These are phyloP conservation scores for Pachyuromys duprasi DNA, from an alignment of 2,797 vertebrate genomes.

Conservation along the genomic window DNA sequence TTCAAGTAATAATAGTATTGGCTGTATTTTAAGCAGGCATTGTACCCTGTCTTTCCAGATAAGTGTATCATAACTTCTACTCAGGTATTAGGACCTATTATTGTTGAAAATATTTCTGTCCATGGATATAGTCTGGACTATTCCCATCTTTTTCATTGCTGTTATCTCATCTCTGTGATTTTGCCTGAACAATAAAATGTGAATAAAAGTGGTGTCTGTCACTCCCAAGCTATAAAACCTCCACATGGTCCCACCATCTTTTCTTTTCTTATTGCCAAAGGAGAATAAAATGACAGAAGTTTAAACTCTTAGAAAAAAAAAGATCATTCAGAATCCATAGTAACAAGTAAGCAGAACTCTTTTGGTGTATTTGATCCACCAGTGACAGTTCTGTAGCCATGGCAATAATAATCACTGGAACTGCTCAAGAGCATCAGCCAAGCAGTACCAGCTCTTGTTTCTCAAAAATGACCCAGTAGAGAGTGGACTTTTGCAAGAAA, in stretches of 20 bases:
- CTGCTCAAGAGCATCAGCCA: constrained; percentile 4
- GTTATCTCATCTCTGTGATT: not conserved
- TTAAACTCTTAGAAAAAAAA: not conserved
- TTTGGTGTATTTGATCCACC: not conserved
- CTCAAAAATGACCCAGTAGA: not conserved
- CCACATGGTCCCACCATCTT: not conserved
- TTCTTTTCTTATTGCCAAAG: not conserved
- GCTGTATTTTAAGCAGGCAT: constrained; percentile 4
- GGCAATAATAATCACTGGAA: not conserved
- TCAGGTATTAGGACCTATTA: not conserved
- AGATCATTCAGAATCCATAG: not conserved
- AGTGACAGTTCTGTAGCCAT: not conserved
- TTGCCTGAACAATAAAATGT: constrained; percentile 41
- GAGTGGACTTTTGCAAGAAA: not conserved
- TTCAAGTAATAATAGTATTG: not conserved
- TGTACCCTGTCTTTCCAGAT: not conserved
- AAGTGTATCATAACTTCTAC: not conserved
- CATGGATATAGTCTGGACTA: not conserved
- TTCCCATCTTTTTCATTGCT: not conserved
- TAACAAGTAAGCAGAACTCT: constrained; percentile 35
- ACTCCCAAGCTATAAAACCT: constrained; percentile 37
- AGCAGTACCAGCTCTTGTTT: not conserved
- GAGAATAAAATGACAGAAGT: constrained; percentile 32
- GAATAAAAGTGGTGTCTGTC: not conserved
- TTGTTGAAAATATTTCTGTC: not conserved